These are phyloP conservation scores for Odobenus rosmarus DNA, from an alignment of 2,113 vertebrate species.

Conservation along the genomic window DNA sequence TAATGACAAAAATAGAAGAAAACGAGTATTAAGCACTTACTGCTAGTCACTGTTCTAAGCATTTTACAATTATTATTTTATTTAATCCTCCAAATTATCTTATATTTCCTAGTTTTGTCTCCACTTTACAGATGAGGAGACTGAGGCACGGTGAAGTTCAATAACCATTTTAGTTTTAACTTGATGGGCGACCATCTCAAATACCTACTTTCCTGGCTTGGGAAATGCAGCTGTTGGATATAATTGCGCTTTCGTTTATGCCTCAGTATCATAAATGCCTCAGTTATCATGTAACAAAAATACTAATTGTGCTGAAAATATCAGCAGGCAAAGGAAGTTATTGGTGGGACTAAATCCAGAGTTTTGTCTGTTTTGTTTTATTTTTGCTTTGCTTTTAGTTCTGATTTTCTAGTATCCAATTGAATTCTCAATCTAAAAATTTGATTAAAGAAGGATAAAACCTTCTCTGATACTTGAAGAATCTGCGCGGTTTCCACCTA, in stretches of 20 bases:
- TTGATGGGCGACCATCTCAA: neutral
- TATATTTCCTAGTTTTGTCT: neutral
- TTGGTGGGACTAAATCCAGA: neutral
- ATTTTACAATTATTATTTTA: neutral
- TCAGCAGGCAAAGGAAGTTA: neutral
- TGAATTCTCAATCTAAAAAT: neutral
- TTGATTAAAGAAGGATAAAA: neutral
- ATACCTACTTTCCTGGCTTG: neutral
- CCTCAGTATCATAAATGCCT: neutral
- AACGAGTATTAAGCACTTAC: neutral
- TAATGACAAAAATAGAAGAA: neutral
- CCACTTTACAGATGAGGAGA: neutral
- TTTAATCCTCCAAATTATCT: neutral
- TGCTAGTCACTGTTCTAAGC: neutral
- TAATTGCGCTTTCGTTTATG: neutral
- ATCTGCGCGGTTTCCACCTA: neutral
- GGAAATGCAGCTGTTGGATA: neutral
- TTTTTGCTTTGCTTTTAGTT: constrained; percentile 30
- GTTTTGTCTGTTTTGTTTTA: neutral
- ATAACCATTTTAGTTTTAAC: neutral
- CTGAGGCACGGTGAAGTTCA: neutral
- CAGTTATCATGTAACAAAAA: neutral
- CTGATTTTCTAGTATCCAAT: neutral
- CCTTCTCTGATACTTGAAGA: neutral
- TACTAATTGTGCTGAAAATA: neutral